These are phyloP conservation scores for Pao palembangensis DNA, from an alignment of 2,113 vertebrate genomes.

Conservation along the genomic window DNA sequence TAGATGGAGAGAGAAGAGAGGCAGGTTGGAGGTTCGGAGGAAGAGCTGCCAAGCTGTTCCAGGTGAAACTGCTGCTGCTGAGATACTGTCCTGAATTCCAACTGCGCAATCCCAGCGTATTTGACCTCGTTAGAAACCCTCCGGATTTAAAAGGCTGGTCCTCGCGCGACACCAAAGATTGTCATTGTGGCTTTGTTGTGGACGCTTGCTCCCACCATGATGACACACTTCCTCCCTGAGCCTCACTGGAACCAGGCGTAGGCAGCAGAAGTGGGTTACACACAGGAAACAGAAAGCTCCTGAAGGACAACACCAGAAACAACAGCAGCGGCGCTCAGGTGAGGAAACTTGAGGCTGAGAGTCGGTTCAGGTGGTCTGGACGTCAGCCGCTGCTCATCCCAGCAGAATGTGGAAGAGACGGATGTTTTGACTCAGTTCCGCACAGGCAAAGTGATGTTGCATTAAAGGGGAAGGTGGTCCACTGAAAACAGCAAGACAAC, in stretches of 20 bases:
- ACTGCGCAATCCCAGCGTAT: neutral
- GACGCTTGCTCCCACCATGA: conserved; percentile 40
- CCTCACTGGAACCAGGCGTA: conserved; percentile 18
- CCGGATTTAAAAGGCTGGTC: conserved; percentile 7
- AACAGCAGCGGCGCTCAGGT: conserved; percentile 10
- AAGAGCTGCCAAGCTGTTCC: neutral
- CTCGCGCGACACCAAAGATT: conserved; percentile 1
- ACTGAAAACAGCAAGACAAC: neutral
- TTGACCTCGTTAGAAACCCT: too few species aligned
- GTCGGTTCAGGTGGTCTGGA: conserved; percentile 13
- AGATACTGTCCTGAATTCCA: conserved; percentile 27
- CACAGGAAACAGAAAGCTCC: conserved; percentile 41
- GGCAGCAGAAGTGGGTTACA: conserved; percentile 52
- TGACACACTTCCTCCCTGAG: conserved; percentile 27
- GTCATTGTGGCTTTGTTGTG: conserved; percentile 27
- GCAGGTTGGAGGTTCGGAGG: neutral
- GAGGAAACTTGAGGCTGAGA: conserved; percentile 20
- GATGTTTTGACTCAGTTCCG: conserved; percentile 12
- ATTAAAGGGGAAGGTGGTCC: conserved; percentile 9
- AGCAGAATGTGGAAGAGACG: conserved; percentile 8
- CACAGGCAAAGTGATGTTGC: conserved; percentile 11
- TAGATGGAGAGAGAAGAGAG: conserved; percentile 13
- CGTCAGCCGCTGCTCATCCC: conserved; percentile 13
- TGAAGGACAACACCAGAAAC: conserved; percentile 39
- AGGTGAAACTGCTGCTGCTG: neutral